Evolutionary conservation across 2,888 invertebrate genomes (phyloP).

Genomic region (Drosophila formosana): DNA sequence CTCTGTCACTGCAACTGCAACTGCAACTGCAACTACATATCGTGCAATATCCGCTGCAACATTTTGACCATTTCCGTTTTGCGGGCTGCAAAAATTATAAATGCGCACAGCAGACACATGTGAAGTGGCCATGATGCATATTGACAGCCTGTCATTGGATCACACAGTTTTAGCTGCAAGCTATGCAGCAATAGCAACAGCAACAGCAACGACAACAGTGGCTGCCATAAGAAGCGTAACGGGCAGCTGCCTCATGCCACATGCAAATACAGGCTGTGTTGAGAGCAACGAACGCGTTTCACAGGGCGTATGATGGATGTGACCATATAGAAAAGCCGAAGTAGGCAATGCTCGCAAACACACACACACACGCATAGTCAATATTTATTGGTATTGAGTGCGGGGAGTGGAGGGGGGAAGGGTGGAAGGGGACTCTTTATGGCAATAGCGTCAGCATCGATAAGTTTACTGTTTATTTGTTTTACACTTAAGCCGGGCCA

Average conservation of each 20-base stretch:
- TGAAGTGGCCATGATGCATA: slow-evolving; percentile 14
- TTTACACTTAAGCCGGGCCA: slow-evolving; percentile 62
- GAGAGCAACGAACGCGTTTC: slow-evolving; percentile 24
- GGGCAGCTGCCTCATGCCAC: slow-evolving; percentile 28
- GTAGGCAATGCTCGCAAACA: slow-evolving; percentile 9
- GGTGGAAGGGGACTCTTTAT: slow-evolving; percentile 24
- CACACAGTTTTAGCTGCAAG: slow-evolving; percentile 11
- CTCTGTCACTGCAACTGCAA: not conserved
- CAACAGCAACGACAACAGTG: not conserved
- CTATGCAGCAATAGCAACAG: not conserved
- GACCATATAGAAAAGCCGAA: not conserved
- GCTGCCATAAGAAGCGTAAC: slow-evolving; percentile 7
- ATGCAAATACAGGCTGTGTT: slow-evolving; percentile 30
- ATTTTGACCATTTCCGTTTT: slow-evolving; percentile 20
- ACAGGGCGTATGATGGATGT: slow-evolving; percentile 59
- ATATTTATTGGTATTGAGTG: not conserved
- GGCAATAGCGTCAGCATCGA: slow-evolving; percentile 33
- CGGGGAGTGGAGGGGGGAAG: not conserved
- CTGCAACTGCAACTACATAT: slow-evolving; percentile 6
- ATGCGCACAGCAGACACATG: slow-evolving; percentile 13
- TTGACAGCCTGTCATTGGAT: slow-evolving; percentile 36
- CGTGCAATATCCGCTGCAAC: slow-evolving; percentile 17
- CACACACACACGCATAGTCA: not conserved
- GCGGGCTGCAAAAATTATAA: slow-evolving; percentile 16
- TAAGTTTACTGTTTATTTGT: slow-evolving; percentile 65